Base-by-base conservation (phyloP, 37 sponge, comb jelly and placozoan genomes). In the Axinella damicornis region DNA sequence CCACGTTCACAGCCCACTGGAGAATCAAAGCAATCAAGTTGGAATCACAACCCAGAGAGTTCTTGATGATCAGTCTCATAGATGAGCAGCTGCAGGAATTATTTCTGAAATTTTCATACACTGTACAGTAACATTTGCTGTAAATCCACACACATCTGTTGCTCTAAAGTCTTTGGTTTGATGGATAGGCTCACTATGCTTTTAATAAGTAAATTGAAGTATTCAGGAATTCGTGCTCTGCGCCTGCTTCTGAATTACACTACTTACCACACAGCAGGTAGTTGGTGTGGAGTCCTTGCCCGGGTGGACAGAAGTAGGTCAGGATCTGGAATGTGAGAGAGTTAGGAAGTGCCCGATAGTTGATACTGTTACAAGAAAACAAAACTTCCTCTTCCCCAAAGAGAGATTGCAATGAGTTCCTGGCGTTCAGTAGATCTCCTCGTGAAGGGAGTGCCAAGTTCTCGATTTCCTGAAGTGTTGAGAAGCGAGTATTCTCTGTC, bases 251-350 rank as follows among this genome's bases (percentile, higher is more conserved):
- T n/a, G n/a, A n/a, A n/a, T n/a, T n/a, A n/a, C n/a, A n/a, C n/a
- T 30, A 69, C 67, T 65, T 65, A 81, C 81, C 55, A 34, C 81
- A 81, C 16, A 69, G 56, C 56, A 81, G 36, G 24, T 25, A 54
- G 57, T 37, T 69, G 37, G 70, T 32, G 81, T 81, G 53, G 36
- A 81, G 70, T 37, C n/a, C 34, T 54, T 81, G 70, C 53, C 81
- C 81, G 24, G 81, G 70, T 55, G 81, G 81, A 55, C 81, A 81
- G n/a, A n/a, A n/a, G n/a, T n/a, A n/a, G 22, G 22, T 54, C 33
- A 31, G 24, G 2, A 27, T 64, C 14, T 55, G 56, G 24, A 81
- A 53, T 30, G 34, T 54, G 16, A 81, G 71, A 24, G 81, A 69
- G 70, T 34, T 22, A 27, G 34, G 18, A 19, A 22, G 14, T 34